These are phyloP conservation scores for Didymodactylos carnosus DNA, from an alignment of 2,888 invertebrate genomes.

Conservation along the genomic window DNA sequence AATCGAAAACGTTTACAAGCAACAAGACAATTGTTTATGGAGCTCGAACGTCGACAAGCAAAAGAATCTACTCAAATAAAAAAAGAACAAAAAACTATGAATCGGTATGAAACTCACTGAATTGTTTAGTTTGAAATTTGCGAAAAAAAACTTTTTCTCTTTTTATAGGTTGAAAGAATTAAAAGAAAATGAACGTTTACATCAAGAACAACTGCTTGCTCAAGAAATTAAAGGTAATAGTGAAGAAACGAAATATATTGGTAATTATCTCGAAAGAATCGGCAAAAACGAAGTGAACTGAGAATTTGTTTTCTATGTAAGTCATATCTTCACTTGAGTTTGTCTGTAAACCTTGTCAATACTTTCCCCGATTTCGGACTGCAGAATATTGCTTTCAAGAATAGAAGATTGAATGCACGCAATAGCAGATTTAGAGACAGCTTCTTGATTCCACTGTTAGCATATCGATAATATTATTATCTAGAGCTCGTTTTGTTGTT, in stretches of 20 bases:
- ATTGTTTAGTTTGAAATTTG: no score
- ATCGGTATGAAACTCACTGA: neutral
- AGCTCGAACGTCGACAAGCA: neutral
- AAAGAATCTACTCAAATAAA: neutral
- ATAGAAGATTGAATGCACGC: neutral
- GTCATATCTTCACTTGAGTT: no score
- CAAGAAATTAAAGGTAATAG: no score
- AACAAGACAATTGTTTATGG: neutral
- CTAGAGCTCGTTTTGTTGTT: no score
- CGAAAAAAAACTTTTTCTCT: neutral
- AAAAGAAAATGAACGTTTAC: neutral
- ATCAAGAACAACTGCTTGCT: neutral
- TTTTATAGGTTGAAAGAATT: neutral
- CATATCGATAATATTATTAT: neutral
- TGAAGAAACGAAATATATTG: no score
- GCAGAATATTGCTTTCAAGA: no score
- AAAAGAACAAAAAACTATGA: neutral
- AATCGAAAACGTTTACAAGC: neutral
- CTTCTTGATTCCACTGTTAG: neutral
- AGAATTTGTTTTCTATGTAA: no score
- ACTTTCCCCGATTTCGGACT: no score
- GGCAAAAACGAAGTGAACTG: no score
- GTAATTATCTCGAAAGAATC: no score
- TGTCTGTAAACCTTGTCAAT: no score
- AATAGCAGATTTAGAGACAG: neutral